Evolutionary conservation across 2,888 invertebrate species (phyloP), one percentile per base, ranked within the genome.

Genomic region (Andrena bucephala): DNA sequence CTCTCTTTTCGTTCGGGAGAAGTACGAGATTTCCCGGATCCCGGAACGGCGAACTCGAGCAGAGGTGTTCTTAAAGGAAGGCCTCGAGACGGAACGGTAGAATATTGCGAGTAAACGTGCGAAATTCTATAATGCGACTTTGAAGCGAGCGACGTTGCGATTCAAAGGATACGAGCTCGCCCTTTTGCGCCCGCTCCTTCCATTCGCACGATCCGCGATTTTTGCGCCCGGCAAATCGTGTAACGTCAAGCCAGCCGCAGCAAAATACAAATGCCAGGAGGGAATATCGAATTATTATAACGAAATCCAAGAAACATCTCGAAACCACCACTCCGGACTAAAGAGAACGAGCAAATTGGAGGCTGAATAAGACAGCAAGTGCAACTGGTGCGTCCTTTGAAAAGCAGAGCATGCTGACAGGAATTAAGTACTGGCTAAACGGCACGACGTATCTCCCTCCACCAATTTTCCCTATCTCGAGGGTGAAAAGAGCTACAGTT

Each of bases 11-110:
- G 52, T 42, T 13, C 42, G 16, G 13, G 13, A 10, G 36, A 62
- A 31, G 50, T 77, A 77, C 52, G 67, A 60, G 36, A 78, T 78
- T 77, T 60, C 52, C 77, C 48, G 63, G 65, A 66, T 76, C 24
- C 1, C 50, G 66, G n/a, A 6, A 8, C 20, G 13, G 20, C 27
- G 59, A 77, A 27, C 54, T 42, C 36, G n/a, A 16, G 42, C n/a
- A 1, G n/a, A 29, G 50, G 7, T 69, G 13, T 62, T 71, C 24
- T 31, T 31, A 60, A 42, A 20, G 50, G 24, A 36, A 67, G 42
- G 36, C 27, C 10, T 6, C 75, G 8, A 50, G 2, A 50, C 10
- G 59, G 24, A 27, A 62, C 8, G 13, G 31, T 6, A 13, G 59
- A 67, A 52, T 60, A 52, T 29, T 52, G 59, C 50, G 66, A 52